Base-by-base conservation (phyloP, 2,113 vertebrate species). In the Rhinolophus ferrumequinum region DNA sequence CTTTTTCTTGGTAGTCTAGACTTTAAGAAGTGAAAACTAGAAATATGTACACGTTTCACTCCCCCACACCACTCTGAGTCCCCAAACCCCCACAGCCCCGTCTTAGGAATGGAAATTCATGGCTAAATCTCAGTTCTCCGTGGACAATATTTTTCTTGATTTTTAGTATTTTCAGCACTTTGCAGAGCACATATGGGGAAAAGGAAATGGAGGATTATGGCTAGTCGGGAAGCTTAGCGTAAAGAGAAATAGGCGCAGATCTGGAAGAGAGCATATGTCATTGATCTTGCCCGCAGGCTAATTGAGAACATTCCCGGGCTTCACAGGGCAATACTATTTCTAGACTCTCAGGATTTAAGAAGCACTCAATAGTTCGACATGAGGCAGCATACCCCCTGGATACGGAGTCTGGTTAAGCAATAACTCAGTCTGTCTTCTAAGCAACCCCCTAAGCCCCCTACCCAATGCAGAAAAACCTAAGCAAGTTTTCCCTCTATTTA, bases 241-340 rank as follows among this genome's bases (percentile, higher is more conserved):
- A 96, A 95, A 89, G 73, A 84, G 95, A 95, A 98, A 91, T 60
- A 80, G 54, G 41, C 96, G 21, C 38, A 95, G 94, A 86, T 8
- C 70, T 98, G 95, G 88, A 97, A 77, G 75, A 86, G 67, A 98
- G 72, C 95, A 97, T 88, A 66, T 97, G 88, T 81, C 98, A 88
- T 97, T 97, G 97, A 96, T 97, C 93, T 96, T 96, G 92, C 94
- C 85, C 96, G 60, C 76, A 97, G 93, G 79, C 60, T 97, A 97
- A 98, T 80, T 94, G 87, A 95, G 93, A 98, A 98, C 35, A 96
- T 96, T 97, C 90, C 86, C 80, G 72, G 47, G 86, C 84, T 84
- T 97, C 47, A 2, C 15, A 52, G 72, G 94, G 38, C 54, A 64
- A 77, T 1, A 22, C 86, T 0, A 0, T 92, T 92, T 80, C 28